Evolutionary conservation across 2,797 vertebrate genomes (phyloP), one percentile per base, ranked within the genome.

Genomic region (Heteromormyrus szaboi): DNA sequence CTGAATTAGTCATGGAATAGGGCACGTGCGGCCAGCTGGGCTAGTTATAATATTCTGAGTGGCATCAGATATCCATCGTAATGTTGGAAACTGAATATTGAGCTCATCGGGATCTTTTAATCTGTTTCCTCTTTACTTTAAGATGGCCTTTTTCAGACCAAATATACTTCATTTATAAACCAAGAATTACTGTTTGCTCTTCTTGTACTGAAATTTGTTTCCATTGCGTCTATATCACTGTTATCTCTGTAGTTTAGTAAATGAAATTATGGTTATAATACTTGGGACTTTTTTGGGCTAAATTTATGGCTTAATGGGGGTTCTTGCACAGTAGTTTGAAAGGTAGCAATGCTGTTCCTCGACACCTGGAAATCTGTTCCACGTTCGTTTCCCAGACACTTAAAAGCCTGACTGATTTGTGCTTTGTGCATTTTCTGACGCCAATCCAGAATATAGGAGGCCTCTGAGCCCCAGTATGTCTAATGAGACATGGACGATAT

Each of bases 401-500:
- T 81, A 81, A 44, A 81, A 81, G 19, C 19, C 17, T 46, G 76
- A 81, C 41, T 81, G 76, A 81, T 81, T 81, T 44, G 37, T 37
- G 37, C 41, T 81, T 81, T 2, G 29, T 22, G 41, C 17, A 44
- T 81, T 81, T 81, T 81, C 41, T 81, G 72, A 79, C 2, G 17
- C 17, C 72, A 44, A 6, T 68, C 72, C 5, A 44, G 6, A 46
- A 46, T 46, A 46, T 81, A 44, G 41, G 41, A n/a, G 5, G 19
- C 7, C 76, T 19, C 41, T n/a, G 76, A 81, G 41, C 76, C 19
- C 17, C 7, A 22, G 89, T 91, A 86, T 25, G 86, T 89, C 85
- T 22, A 88, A 90, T 89, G 33, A 0, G 48, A 76, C 90, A 62
- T 90, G 84, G 92, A 93, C 91, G 93, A 91, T 89, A 88, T 65